Base-by-base conservation (phyloP, 35 echinoderm and acorn worm species). In the Amphiura filiformis region DNA sequence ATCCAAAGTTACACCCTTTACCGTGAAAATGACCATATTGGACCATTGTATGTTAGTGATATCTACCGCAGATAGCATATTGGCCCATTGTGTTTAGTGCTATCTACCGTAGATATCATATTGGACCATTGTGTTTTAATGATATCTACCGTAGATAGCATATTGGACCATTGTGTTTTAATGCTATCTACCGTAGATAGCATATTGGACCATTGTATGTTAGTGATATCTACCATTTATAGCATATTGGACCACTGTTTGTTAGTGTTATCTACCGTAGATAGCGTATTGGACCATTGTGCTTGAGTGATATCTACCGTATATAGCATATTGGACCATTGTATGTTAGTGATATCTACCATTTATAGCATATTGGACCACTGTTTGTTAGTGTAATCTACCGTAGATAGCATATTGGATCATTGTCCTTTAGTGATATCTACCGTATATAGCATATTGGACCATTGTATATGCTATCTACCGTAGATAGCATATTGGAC, bases 381-480 rank as follows among this genome's bases (percentile, higher is more conserved):
- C 26, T 30, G 26, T 70, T 5, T 70, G 61, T 70, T 70, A 70
- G 2, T 70, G 61, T 30, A 13, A 70, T 70, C 9, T 70, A 70
- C 61, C 28, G 61, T 70, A 70, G 61, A 70, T 70, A 70, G 28
- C 61, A 70, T 70, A 70, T 70, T 70, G 61, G 9, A 70, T 23
- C 61, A 70, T 70, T 70, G 26, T 70, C 7, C 28, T 5, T 70
- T 70, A 70, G 61, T 70, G 61, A 2, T 70, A 70, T 70, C 61
- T 26, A 70, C 61, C 28, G 61, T 70, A 70, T 5, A 70, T 70
- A 70, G 61, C 61, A 70, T 70, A 70, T 70, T 70, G 61, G 61
- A 70, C 61, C 61, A 70, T 70, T 70, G 26, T 70, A 23, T 70
- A 23, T 70, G 61, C 2, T 70, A n/a, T n/a, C n/a, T n/a, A 30